Percentiles rank a stretch among this genome's conserved stretches.
Evolutionary conservation across 2,113 vertebrate species (phyloP).

Genomic region (Arizona elegans): DNA sequence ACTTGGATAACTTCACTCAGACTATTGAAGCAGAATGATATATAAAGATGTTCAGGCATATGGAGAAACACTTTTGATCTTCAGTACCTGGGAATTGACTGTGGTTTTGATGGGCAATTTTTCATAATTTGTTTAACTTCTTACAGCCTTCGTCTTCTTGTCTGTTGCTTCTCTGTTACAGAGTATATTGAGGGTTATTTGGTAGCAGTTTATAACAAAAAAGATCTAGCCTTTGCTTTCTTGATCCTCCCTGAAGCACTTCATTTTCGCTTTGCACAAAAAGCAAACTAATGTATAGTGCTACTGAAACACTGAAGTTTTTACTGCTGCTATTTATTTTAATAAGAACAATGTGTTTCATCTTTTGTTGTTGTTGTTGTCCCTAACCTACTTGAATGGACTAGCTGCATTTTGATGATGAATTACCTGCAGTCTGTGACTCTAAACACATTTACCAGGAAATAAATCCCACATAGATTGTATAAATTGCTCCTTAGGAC

Average conservation of each 20-base stretch:
- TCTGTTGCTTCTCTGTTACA: not conserved
- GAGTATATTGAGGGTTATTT: constrained; percentile 1
- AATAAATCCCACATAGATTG: not conserved
- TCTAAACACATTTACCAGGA: not conserved
- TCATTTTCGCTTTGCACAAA: not conserved
- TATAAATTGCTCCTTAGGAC: constrained; percentile 49
- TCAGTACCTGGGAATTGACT: not conserved
- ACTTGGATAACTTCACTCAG: constrained; percentile 23
- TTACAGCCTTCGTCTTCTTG: not conserved
- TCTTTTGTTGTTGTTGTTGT: not conserved
- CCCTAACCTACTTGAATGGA: not conserved
- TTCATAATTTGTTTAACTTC: not conserved
- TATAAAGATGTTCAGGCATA: not conserved
- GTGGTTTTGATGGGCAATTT: not conserved
- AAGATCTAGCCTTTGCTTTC: not conserved
- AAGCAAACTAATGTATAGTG: not conserved
- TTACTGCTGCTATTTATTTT: constrained; percentile 6
- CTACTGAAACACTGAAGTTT: not conserved
- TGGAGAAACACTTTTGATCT: constrained; percentile 3
- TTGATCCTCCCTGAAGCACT: not conserved
- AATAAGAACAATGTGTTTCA: not conserved
- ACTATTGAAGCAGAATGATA: not conserved
- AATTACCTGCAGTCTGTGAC: not conserved
- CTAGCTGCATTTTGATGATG: not conserved
- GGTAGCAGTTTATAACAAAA: not conserved